Conservation (phyloP, 2,797 vertebrate genomes). For the Sphaeramia orbicularis region DNA sequence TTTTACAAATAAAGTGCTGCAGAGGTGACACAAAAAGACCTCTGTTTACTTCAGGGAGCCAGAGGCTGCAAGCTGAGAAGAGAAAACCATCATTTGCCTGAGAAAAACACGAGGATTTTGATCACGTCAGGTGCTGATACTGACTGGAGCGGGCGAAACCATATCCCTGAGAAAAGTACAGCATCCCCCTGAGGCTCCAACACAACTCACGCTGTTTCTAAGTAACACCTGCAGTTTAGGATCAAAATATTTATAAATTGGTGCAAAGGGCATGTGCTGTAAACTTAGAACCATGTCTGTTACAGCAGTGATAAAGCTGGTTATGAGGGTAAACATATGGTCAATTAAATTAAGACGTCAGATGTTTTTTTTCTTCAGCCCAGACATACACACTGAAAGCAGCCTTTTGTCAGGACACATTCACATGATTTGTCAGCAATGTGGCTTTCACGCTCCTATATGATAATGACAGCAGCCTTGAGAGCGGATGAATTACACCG, state of each 20-base stretch:
- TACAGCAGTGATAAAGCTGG: constrained; percentile 1
- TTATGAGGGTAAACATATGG: constrained; percentile 18
- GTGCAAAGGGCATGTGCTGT: neutral
- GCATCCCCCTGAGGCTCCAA: constrained; percentile 48
- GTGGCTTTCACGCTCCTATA: constrained; percentile 43
- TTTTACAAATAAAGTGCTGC: constrained; percentile 48
- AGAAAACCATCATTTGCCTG: constrained; percentile 37
- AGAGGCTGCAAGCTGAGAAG: constrained; percentile 51
- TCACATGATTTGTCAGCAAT: constrained; percentile 67
- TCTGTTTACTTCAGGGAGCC: constrained; percentile 65
- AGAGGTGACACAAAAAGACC: constrained; percentile 71
- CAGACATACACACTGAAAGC: constrained; percentile 39
- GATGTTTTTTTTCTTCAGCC: no score
- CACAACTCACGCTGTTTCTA: constrained; percentile 40
- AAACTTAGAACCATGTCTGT: constrained; percentile 8
- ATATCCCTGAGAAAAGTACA: constrained; percentile 66
- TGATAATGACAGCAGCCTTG: constrained; percentile 33
- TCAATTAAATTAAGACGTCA: constrained; percentile 21
- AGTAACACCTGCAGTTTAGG: constrained; percentile 50
- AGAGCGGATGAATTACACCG: constrained; percentile 19
- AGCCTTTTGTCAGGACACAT: constrained; percentile 54
- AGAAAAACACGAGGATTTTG: constrained; percentile 76
- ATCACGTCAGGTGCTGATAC: constrained; percentile 61
- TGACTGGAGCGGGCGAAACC: constrained; percentile 47
- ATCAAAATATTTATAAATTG: constrained; percentile 6